Conservation (phyloP, 2,113 vertebrate genomes). For the Cyrtonyx montezumae region DNA sequence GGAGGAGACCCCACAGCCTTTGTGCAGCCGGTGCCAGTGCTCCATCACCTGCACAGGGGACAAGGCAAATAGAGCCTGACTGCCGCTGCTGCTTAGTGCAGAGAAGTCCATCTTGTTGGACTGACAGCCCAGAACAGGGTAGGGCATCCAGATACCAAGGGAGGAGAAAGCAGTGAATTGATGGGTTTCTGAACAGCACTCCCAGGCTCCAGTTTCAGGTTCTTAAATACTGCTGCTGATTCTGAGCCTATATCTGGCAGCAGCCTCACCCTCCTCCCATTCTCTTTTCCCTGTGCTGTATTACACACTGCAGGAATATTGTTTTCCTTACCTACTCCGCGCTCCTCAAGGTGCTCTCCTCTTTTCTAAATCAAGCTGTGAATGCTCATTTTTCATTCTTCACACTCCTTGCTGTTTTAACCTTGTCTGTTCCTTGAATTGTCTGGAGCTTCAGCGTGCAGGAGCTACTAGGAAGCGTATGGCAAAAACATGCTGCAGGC, state of each 20-base stretch:
- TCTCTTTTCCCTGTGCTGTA: neutral
- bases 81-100: neutral
- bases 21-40: neutral
- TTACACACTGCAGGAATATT: neutral
- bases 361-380: neutral
- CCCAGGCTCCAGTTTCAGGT: neutral
- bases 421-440: neutral
- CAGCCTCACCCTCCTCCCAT: neutral
- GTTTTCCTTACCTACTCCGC: conserved; percentile 1
- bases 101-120: neutral
- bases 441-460: neutral
- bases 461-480: neutral
- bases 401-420: neutral
- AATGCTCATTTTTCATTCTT: conserved; percentile 9
- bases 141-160: neutral
- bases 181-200: neutral
- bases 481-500: conserved; percentile 2
- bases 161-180: neutral
- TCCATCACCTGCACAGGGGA: neutral
- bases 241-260: neutral
- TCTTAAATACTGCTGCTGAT: neutral
- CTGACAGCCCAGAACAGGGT: neutral
- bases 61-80: neutral
- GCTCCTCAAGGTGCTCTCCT: neutral
- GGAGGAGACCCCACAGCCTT: neutral